phyloP scores from a whole-genome alignment of 2,113 vertebrate genomes.

The Percina caprodes region DNA sequence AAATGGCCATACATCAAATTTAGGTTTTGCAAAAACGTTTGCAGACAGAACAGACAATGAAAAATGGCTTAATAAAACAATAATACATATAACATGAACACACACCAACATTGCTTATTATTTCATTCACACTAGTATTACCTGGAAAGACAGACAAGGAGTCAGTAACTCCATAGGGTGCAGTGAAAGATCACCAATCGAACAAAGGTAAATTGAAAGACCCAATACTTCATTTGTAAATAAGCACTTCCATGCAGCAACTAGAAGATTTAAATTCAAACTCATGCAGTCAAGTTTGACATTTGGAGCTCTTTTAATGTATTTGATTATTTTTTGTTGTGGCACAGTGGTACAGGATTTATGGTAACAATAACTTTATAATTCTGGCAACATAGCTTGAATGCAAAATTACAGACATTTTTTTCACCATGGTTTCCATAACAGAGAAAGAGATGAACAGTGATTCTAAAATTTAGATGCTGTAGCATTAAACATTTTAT shows the following conservation, averaged over 20 bases:
- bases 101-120: background rate
- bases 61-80: background rate
- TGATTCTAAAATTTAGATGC: background rate
- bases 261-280: background rate
- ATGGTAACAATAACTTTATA: background rate
- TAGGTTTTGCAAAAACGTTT: background rate
- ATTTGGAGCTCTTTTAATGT: no score
- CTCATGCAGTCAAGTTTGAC: background rate
- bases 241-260: background rate
- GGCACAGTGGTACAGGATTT: background rate
- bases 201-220: background rate
- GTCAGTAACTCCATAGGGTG: background rate
- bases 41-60: background rate
- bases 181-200: background rate
- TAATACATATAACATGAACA: background rate
- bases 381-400: background rate
- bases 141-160: background rate
- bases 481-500: background rate
- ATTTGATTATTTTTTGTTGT: no score
- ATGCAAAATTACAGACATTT: background rate
- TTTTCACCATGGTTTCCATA: constrained; percentile 7
- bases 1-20: background rate
- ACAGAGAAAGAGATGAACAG: constrained; percentile 6
- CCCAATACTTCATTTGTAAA: background rate
- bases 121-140: background rate